Evolutionary conservation across 2,888 invertebrate species (phyloP), one percentile per base, ranked within the genome.

Genomic region (Elmis aenea): DNA sequence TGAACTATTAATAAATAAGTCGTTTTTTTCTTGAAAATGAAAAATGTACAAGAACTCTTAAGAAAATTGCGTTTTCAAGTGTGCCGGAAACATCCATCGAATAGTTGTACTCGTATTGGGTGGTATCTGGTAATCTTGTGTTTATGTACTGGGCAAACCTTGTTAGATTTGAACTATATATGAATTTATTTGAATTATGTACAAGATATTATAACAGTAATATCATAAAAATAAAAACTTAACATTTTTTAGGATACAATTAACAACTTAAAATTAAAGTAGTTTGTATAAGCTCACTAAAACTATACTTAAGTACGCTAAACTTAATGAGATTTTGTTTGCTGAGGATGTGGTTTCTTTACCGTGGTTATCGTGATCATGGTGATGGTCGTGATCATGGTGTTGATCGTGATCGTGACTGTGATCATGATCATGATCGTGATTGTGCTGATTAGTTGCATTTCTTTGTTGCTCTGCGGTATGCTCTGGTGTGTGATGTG

Each of bases 401-500:
- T 20, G 20, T n/a, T n/a, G 6, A 20, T 6, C 10, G 6, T 10
- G 10, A 8, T 25, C 8, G 18, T 26, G 2, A 30, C 23, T 12
- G 12, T 18, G 1, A 26, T 30, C 3, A 12, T 16, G n/a, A 5
- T 26, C 15, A 3, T 38, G 23, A 10, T 33, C 16, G 14, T 23
- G 15, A n/a, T 23, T 18, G 23, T 15, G 27, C n/a, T n/a, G n/a
- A n/a, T n/a, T n/a, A n/a, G n/a, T n/a, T n/a, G n/a, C n/a, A n/a
- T 18, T 8, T 8, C 18, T 6, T 33, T 34, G 33, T 33, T 52
- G 52, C 22, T 51, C 41, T 4, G 39, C 55, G 34, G 45, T 54
- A 38, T 55, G 57, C 34, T 60, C 57, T 9, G 51, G 55, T 6
- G 55, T 57, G 28, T 59, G 58, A 47, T 66, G 64, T 3, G 64